phyloP scores from a whole-genome alignment of 1,140 invertebrate species.

The Leucophenga varia region DNA sequence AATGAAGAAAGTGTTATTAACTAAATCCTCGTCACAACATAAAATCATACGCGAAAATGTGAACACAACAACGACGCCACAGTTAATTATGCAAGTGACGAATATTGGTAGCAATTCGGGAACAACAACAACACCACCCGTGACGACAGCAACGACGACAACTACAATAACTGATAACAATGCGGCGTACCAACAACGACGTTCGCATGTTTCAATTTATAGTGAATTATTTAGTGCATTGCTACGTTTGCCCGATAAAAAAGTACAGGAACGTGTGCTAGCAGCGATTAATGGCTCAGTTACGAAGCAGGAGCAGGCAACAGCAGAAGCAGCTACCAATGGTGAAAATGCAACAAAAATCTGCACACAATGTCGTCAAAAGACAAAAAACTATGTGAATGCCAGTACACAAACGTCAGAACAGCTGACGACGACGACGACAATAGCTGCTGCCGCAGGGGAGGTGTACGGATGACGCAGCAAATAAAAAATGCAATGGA shows the following conservation, averaged over 20 bases:
- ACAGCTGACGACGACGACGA: no score
- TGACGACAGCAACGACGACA: slow-evolving; percentile 7
- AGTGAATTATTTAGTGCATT: slow-evolving; percentile 42
- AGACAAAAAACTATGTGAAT: slow-evolving; percentile 19
- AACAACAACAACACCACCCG: background rate
- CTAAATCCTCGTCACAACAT: slow-evolving; percentile 34
- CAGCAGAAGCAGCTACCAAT: slow-evolving; percentile 2
- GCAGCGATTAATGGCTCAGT: slow-evolving; percentile 39
- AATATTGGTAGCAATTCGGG: background rate
- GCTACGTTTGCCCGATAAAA: slow-evolving; percentile 41
- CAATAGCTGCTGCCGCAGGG: no score
- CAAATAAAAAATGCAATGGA: no score
- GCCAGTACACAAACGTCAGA: slow-evolving; percentile 37
- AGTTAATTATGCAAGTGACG: slow-evolving; percentile 2
- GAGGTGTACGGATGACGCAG: no score
- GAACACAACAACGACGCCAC: slow-evolving; percentile 7
- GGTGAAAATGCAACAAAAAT: slow-evolving; percentile 13
- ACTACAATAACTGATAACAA: slow-evolving; percentile 14
- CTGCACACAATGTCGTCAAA: slow-evolving; percentile 24
- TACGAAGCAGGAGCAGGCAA: slow-evolving; percentile 20
- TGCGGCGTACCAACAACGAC: slow-evolving; percentile 33
- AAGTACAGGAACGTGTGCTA: slow-evolving; percentile 39
- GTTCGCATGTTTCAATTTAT: slow-evolving; percentile 30
- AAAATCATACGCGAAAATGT: slow-evolving; percentile 12
- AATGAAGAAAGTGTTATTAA: slow-evolving; percentile 43